Evolutionary conservation across 1,140 invertebrate genomes (phyloP).

Genomic region (Chrysoperla carnea): DNA sequence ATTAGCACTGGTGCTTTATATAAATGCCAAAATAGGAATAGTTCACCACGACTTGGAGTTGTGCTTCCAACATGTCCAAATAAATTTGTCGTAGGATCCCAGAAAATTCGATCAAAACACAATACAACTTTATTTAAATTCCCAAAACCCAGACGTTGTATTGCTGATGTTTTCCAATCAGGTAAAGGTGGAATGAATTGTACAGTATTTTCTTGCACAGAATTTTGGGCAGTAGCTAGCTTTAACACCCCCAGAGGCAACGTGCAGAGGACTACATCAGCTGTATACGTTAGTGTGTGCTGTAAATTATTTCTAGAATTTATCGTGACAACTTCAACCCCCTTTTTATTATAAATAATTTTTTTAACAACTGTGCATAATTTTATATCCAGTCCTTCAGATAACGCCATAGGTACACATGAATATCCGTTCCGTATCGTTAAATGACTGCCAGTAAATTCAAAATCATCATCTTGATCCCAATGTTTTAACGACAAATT

Average conservation of each 20-base stretch:
- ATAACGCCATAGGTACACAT: constrained; percentile 84
- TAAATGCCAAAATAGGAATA: constrained; percentile 96
- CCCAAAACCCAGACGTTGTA: constrained; percentile 90
- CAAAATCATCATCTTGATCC: constrained; percentile 99
- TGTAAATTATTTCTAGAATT: constrained; percentile 52
- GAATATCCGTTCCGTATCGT: constrained; percentile 39
- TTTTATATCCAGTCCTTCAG: constrained; percentile 85
- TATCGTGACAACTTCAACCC: constrained; percentile 64
- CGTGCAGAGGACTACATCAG: constrained; percentile 89
- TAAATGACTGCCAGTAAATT: constrained; percentile 74
- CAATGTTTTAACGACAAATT: constrained; percentile 93
- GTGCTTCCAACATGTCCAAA: constrained; percentile 96
- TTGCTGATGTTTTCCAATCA: constrained; percentile 88
- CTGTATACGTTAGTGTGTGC: constrained; percentile 50
- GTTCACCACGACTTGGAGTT: constrained; percentile 83
- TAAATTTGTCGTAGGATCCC: constrained; percentile 90
- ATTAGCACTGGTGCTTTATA: constrained; percentile 89
- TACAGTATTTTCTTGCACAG: constrained; percentile 55
- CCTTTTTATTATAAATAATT: constrained; percentile 58
- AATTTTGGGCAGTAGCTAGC: constrained; percentile 51
- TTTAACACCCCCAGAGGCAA: constrained; percentile 95
- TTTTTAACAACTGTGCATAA: constrained; percentile 77
- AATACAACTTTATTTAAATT: constrained; percentile 97
- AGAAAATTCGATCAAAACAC: constrained; percentile 94
- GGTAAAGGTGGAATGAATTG: constrained; percentile 88